Percentiles rank a stretch among this genome's conserved stretches.
phyloP scores from a whole-genome alignment of 2,888 invertebrate species.

The Melanostoma mellinum region DNA sequence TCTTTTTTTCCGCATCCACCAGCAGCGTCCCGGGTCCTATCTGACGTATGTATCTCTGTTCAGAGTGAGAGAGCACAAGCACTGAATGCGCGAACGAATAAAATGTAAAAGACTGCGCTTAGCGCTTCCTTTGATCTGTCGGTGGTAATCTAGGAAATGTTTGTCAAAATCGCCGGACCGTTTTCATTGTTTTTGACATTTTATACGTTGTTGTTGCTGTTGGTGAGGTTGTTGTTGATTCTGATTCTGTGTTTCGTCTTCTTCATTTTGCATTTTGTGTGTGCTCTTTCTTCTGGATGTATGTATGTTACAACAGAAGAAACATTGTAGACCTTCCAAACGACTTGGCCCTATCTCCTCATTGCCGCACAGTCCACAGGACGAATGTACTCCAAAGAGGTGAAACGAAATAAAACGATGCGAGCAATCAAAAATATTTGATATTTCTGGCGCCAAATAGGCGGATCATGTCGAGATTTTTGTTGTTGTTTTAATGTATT shows the following conservation, averaged over 20 bases:
- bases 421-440: slow-evolving; percentile 69
- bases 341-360: slow-evolving; percentile 9
- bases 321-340: slow-evolving; percentile 50
- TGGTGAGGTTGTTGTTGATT: slow-evolving; percentile 49
- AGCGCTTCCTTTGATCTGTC: slow-evolving; percentile 81
- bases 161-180: slow-evolving; percentile 82
- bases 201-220: slow-evolving; percentile 61
- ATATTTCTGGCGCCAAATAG: slow-evolving; percentile 73
- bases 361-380: neutral
- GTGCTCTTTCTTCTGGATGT: slow-evolving; percentile 29
- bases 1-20: slow-evolving; percentile 5
- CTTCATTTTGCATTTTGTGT: slow-evolving; percentile 53
- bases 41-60: slow-evolving; percentile 31
- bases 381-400: slow-evolving; percentile 12
- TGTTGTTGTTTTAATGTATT: slow-evolving; percentile 34
- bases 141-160: slow-evolving; percentile 82
- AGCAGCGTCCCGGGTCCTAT: neutral
- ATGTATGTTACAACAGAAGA: slow-evolving; percentile 30
- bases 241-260: slow-evolving; percentile 4
- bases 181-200: slow-evolving; percentile 82
- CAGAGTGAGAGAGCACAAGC: slow-evolving; percentile 63
- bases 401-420: slow-evolving; percentile 60
- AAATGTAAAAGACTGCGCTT: slow-evolving; percentile 75
- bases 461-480: slow-evolving; percentile 65
- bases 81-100: slow-evolving; percentile 74